Conservation (phyloP, 1,140 invertebrate genomes). For the Colletes gigas region DNA sequence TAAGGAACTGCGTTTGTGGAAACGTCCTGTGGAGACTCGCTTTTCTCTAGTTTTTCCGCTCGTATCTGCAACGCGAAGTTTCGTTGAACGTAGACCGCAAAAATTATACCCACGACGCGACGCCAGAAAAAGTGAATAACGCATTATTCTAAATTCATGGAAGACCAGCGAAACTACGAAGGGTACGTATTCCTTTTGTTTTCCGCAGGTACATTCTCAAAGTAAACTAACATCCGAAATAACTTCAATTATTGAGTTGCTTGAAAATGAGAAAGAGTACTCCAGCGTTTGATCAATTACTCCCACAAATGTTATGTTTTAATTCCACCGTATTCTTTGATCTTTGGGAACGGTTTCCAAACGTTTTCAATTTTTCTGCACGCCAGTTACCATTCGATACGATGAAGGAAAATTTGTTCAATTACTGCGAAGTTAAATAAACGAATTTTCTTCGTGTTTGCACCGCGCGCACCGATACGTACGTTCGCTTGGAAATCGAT, state of each 20-base stretch:
- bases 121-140: not conserved
- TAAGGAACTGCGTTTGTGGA: too few species aligned
- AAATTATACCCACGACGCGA: conserved; percentile 4
- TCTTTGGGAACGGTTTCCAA: too few species aligned
- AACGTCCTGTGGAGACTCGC: not conserved
- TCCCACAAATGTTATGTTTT: too few species aligned
- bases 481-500: not conserved
- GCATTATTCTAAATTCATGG: not conserved
- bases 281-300: too few species aligned
- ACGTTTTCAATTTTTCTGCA: too few species aligned
- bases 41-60: not conserved
- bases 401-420: not conserved
- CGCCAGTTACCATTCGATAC: too few species aligned
- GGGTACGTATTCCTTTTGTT: not conserved
- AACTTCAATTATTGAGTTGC: too few species aligned
- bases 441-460: not conserved
- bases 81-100: not conserved
- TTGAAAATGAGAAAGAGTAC: too few species aligned
- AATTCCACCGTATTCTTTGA: too few species aligned
- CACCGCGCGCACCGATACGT: too few species aligned
- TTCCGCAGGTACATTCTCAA: not conserved
- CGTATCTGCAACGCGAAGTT: not conserved
- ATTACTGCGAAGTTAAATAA: not conserved
- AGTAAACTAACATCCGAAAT: not conserved
- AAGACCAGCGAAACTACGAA: not conserved